phyloP scores from a whole-genome alignment of 2,113 vertebrate genomes.

The Trematomus loennbergii region DNA sequence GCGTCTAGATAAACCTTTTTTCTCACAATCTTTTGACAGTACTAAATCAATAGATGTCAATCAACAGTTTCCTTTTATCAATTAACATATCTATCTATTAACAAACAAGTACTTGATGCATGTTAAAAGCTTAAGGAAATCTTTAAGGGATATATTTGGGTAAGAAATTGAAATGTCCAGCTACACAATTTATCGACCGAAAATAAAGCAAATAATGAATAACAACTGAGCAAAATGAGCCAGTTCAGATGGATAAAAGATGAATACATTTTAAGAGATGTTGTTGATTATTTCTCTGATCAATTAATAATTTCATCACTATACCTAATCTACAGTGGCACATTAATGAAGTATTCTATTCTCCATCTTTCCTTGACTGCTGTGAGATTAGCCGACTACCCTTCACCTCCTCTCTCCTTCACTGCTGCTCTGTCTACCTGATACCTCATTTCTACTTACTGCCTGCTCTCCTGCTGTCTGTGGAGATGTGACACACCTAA shows the following conservation, averaged over 20 bases:
- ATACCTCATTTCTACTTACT: constrained; percentile 52
- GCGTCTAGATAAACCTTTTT: no score
- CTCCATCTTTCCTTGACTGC: constrained; percentile 2
- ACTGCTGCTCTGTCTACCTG: constrained; percentile 13
- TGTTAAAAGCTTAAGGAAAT: not conserved
- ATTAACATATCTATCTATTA: not conserved
- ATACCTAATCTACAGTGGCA: not conserved
- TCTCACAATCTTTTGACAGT: no score
- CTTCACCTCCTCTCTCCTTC: not conserved
- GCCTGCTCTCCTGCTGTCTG: constrained; percentile 44
- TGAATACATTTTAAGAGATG: not conserved
- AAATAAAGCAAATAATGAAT: not conserved
- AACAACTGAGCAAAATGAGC: not conserved
- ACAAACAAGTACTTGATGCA: not conserved
- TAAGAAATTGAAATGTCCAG: not conserved
- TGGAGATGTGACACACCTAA: constrained; percentile 65
- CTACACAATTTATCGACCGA: not conserved
- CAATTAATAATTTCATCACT: not conserved
- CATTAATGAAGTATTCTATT: constrained; percentile 36
- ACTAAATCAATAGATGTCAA: no score
- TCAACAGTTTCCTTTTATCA: no score
- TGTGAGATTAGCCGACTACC: constrained; percentile 6
- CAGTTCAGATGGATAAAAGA: not conserved
- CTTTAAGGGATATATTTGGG: not conserved
- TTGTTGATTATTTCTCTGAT: not conserved